Base-by-base conservation (phyloP, 2,888 invertebrate species). In the Campoplex nolae region DNA sequence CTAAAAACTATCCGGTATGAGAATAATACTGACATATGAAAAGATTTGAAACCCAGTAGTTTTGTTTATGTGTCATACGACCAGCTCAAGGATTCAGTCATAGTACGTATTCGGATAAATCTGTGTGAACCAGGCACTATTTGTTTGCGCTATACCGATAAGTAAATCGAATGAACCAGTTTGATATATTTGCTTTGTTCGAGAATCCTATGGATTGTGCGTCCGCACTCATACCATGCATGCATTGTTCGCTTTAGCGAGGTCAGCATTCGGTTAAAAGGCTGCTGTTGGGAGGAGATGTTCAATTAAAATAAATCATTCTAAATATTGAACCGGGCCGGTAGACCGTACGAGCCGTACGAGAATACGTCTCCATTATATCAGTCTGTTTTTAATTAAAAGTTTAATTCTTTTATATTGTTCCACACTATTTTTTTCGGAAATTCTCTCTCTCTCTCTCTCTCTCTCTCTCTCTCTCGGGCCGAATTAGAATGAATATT, bases 261-360 rank as follows among this genome's bases (percentile, higher is more conserved):
- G 23, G 23, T 76, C 18, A 8, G 62, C 38, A 32, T 32, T 7
- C 48, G 16, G 67, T n/a, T n/a, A 38, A 51, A 67, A 51, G 65
- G 65, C 9, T 18, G 8, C 51, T 23, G 16, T 51, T n/a, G 48
- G 32, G 62, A 42, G 28, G 62, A 54, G 48, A 68, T 54, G 13
- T 81, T 77, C 67, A 74, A 84, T 86, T 77, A 83, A 80, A 75
- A 86, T 83, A 83, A 76, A 86, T 75, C 83, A 75, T 76, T 73
- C 62, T 54, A 86, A 78, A 75, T 79, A 79, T 83, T 83, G 76
- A 70, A 76, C 75, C 65, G 48, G 79, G 79, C 62, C 71, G 62
- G 65, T 9, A 35, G 42, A 23, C 56, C 18, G 32, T 48, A 78
- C 48, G 8, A 42, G 67, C 56, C 18, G 32, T 48, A 78, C 48